Evolutionary conservation across 2,113 vertebrate genomes (phyloP).

Genomic region (Regulus satrapa): DNA sequence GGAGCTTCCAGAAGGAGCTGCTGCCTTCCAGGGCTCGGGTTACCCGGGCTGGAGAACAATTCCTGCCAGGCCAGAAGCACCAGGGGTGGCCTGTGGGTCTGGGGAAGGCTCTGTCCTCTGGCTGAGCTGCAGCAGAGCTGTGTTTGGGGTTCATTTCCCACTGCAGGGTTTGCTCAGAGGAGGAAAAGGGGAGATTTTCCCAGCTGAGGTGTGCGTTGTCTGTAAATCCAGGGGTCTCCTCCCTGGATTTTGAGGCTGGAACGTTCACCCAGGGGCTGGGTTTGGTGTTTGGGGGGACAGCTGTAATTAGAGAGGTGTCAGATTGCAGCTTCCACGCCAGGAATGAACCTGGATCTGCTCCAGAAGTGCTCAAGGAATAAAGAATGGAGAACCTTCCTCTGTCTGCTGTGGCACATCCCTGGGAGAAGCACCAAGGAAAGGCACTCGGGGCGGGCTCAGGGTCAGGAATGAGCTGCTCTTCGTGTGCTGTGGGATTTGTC

Average conservation of each 20-base stretch:
- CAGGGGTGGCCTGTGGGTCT: neutral
- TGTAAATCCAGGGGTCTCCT: neutral
- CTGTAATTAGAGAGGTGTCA: neutral
- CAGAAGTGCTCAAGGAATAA: neutral
- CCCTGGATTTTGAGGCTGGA: accelerated
- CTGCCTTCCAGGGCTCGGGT: neutral
- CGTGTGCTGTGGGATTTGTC: neutral
- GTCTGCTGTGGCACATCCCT: neutral
- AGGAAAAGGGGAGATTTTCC: neutral
- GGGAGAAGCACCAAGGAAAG: neutral
- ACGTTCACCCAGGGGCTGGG: neutral
- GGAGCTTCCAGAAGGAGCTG: neutral
- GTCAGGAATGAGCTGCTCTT: neutral
- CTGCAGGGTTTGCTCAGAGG: neutral
- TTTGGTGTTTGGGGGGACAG: neutral
- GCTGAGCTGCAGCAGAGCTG: neutral
- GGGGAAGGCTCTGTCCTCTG: neutral
- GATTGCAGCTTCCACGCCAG: neutral
- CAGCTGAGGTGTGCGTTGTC: neutral
- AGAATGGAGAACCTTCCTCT: too few relatives aligned
- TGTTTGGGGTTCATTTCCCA: neutral
- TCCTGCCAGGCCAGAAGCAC: neutral
- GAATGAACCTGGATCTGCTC: neutral
- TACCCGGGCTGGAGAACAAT: neutral
- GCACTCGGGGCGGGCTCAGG: neutral